Conservation (phyloP, 2,797 vertebrate genomes). For the Dermochelys coriacea region DNA sequence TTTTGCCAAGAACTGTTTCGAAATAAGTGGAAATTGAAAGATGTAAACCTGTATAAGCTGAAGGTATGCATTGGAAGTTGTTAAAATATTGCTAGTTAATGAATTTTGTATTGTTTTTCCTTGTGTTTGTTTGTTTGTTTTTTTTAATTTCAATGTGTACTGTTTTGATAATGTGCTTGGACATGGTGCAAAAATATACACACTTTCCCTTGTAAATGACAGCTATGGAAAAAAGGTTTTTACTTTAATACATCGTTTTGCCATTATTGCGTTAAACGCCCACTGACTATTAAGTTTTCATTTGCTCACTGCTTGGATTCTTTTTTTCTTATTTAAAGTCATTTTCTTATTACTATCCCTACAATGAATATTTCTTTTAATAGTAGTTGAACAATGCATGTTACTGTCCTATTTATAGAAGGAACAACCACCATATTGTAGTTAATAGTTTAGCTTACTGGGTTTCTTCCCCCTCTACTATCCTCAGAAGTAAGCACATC, state of each 20-base stretch:
- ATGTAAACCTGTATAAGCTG: constrained; percentile 71
- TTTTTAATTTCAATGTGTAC: constrained; percentile 65
- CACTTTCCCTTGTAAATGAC: constrained; percentile 72
- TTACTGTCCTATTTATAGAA: constrained; percentile 71
- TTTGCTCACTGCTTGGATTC: constrained; percentile 72
- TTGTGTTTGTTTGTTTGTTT: constrained; percentile 46
- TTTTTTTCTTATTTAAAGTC: constrained; percentile 72
- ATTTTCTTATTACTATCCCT: constrained; percentile 74
- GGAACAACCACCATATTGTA: constrained; percentile 59
- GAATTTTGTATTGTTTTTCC: constrained; percentile 74
- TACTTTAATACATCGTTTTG: constrained; percentile 68
- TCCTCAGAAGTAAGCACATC: constrained; percentile 69
- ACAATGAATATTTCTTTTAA: constrained; percentile 71
- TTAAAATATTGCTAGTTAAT: constrained; percentile 77
- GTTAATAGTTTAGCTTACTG: constrained; percentile 63
- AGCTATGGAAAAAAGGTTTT: constrained; percentile 66
- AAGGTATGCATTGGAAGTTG: constrained; percentile 70
- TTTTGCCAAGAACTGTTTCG: constrained; percentile 74
- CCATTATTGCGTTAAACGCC: constrained; percentile 71
- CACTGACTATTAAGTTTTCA: constrained; percentile 54
- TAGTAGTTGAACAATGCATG: constrained; percentile 79
- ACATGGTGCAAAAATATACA: constrained; percentile 78
- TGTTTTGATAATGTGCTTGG: constrained; percentile 81
- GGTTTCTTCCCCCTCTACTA: constrained; percentile 66
- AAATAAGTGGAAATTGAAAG: constrained; percentile 67